Percentiles rank a stretch among this genome's conserved stretches.
These are phyloP conservation scores for Lacanobia wlatinum DNA, from an alignment of 2,888 invertebrate genomes.

Conservation along the genomic window DNA sequence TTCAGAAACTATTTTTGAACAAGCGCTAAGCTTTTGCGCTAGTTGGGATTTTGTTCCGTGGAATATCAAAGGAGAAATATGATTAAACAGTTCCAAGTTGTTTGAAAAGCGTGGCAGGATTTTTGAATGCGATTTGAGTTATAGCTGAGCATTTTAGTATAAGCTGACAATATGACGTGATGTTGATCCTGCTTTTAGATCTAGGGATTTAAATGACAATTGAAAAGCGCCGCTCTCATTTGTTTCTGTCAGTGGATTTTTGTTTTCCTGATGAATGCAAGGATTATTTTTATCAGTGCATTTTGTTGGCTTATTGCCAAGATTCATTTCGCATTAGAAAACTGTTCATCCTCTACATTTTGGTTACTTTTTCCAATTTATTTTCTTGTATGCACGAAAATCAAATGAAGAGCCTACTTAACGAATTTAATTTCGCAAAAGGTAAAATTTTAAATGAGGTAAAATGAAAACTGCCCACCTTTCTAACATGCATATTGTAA, in stretches of 20 bases:
- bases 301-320: conserved; percentile 30
- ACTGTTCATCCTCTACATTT: background rate
- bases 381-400: background rate
- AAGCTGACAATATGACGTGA: conserved; percentile 29
- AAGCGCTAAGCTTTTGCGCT: conserved; percentile 62
- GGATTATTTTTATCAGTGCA: conserved; percentile 29
- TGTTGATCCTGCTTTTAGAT: conserved; percentile 48
- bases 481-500: conserved; percentile 45
- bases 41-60: conserved; percentile 54
- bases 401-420: background rate
- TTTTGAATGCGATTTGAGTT: conserved; percentile 43
- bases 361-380: background rate
- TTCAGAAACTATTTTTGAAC: conserved; percentile 66
- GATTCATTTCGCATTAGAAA: conserved; percentile 27
- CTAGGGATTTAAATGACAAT: conserved; percentile 54
- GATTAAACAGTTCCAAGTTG: conserved; percentile 58
- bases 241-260: conserved; percentile 40
- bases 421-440: conserved; percentile 6
- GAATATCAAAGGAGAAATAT: conserved; percentile 63
- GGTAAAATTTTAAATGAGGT: conserved; percentile 17
- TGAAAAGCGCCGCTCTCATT: conserved; percentile 37
- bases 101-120: conserved; percentile 37
- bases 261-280: conserved; percentile 33
- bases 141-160: conserved; percentile 38
- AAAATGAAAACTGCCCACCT: conserved; percentile 18